phyloP scores from a whole-genome alignment of 2,797 vertebrate species.

The Cynodonichthys magdalenae region DNA sequence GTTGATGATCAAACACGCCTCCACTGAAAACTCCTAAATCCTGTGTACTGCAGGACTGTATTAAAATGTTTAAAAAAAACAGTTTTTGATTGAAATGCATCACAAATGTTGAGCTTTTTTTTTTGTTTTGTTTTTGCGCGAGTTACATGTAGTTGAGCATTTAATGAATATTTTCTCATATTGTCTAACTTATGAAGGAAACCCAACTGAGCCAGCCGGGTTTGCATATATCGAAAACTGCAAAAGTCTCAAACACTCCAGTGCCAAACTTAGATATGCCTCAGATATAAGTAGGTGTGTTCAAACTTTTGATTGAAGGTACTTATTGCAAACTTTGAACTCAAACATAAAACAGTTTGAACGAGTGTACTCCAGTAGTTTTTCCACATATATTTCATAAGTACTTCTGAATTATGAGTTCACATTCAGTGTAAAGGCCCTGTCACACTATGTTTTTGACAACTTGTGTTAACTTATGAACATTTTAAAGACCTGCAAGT shows the following conservation, averaged over 20 bases:
- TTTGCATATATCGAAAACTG: slow-evolving; percentile 2
- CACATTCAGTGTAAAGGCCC: too few relatives aligned
- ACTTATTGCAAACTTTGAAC: neutral
- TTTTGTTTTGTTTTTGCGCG: slow-evolving; percentile 8
- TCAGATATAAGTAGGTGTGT: neutral
- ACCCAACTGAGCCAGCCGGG: slow-evolving; percentile 8
- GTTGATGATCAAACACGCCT: slow-evolving; percentile 2
- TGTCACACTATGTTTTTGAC: too few relatives aligned
- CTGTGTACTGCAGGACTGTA: slow-evolving; percentile 8
- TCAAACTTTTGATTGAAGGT: neutral
- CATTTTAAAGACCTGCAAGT: too few relatives aligned
- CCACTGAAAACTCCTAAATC: slow-evolving; percentile 23
- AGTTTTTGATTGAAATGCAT: slow-evolving; percentile 16
- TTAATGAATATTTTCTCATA: slow-evolving; percentile 38
- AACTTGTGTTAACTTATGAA: too few relatives aligned
- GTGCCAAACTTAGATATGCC: neutral
- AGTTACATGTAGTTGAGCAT: slow-evolving; percentile 4
- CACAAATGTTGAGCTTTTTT: slow-evolving; percentile 3
- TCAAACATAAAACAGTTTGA: too few relatives aligned
- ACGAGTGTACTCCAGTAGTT: too few relatives aligned
- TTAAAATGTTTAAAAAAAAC: slow-evolving; percentile 11
- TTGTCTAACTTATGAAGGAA: slow-evolving; percentile 27
- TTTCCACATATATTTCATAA: too few relatives aligned
- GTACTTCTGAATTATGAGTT: too few relatives aligned
- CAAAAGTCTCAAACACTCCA: slow-evolving; percentile 11